A percentile compares a stretch with the other conserved stretches of the same genome.
Conservation (phyloP, 2,888 invertebrate genomes). For the Campoplex capitator region DNA sequence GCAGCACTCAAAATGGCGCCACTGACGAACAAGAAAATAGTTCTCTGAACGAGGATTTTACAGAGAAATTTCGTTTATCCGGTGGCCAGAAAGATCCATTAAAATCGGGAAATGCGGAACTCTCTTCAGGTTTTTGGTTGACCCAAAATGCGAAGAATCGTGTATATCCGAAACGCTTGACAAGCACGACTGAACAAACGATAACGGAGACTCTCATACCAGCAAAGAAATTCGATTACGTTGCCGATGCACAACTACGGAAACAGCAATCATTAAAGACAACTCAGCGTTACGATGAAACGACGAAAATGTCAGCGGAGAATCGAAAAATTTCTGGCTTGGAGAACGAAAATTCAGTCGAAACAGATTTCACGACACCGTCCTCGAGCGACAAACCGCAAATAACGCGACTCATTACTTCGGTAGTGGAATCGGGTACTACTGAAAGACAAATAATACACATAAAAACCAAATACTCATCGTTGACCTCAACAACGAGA, state of each 20-base stretch:
- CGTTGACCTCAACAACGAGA: conserved; percentile 79
- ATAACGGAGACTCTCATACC: conserved; percentile 82
- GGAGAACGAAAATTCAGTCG: conserved; percentile 69
- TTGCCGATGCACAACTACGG: conserved; percentile 80
- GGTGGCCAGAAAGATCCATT: conserved; percentile 59
- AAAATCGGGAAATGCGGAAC: conserved; percentile 42
- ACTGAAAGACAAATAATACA: conserved; percentile 85
- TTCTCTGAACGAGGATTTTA: conserved; percentile 28
- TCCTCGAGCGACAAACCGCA: conserved; percentile 79
- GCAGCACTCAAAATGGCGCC: conserved; percentile 20
- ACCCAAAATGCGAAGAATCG: conserved; percentile 71
- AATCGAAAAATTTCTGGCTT: no score
- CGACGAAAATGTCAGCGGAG: conserved; percentile 47
- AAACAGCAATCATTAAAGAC: conserved; percentile 78
- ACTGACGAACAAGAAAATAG: conserved; percentile 50
- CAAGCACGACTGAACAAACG: conserved; percentile 75
- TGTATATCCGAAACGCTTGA: conserved; percentile 76
- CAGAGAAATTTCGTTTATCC: conserved; percentile 37
- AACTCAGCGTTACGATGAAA: conserved; percentile 69
- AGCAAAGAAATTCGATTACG: conserved; percentile 81
- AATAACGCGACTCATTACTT: conserved; percentile 85
- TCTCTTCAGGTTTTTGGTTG: conserved; percentile 63
- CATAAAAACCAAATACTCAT: conserved; percentile 82
- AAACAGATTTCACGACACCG: conserved; percentile 71
- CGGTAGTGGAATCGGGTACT: conserved; percentile 84